A percentile compares a stretch with the other conserved stretches of the same genome.
phyloP scores from a whole-genome alignment of 2,888 invertebrate species.

The Oeneis ivallda region DNA sequence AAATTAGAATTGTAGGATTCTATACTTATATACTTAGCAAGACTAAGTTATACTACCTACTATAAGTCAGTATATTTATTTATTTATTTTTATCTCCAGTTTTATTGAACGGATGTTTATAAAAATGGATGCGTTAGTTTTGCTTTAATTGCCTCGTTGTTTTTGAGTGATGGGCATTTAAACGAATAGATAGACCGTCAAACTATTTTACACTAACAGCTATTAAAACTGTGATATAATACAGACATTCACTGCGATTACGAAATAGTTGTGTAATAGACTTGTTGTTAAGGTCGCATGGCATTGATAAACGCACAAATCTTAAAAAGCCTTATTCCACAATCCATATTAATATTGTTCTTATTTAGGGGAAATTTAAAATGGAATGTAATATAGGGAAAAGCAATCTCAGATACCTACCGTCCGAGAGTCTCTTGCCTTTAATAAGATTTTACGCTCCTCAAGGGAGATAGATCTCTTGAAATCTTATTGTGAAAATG shows the following conservation, averaged over 20 bases:
- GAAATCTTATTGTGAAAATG: constrained; percentile 32
- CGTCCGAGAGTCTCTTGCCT: constrained; percentile 28
- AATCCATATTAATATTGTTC: background rate
- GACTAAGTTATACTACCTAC: no score
- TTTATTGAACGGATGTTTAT: no score
- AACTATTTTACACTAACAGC: background rate
- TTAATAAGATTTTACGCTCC: constrained; percentile 41
- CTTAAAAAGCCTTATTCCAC: constrained; percentile 12
- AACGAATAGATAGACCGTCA: background rate
- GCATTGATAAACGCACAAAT: constrained; percentile 12
- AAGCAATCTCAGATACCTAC: constrained; percentile 30
- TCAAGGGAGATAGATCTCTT: constrained; percentile 29
- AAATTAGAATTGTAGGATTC: no score
- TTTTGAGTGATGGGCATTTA: background rate
- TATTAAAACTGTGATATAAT: constrained; percentile 3
- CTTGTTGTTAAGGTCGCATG: constrained; percentile 15
- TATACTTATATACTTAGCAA: no score
- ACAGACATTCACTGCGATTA: constrained; percentile 21
- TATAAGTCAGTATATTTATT: no score
- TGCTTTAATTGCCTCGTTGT: background rate
- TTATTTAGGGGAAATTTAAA: constrained; percentile 34
- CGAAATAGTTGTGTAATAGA: constrained; percentile 19
- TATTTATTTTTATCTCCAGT: no score
- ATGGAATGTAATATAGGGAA: constrained; percentile 28
- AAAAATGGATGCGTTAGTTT: background rate